A percentile compares a stretch with the other conserved stretches of the same genome.
phyloP scores from a whole-genome alignment of 2,797 vertebrate species.

The Scolopax bukidnonensis region DNA sequence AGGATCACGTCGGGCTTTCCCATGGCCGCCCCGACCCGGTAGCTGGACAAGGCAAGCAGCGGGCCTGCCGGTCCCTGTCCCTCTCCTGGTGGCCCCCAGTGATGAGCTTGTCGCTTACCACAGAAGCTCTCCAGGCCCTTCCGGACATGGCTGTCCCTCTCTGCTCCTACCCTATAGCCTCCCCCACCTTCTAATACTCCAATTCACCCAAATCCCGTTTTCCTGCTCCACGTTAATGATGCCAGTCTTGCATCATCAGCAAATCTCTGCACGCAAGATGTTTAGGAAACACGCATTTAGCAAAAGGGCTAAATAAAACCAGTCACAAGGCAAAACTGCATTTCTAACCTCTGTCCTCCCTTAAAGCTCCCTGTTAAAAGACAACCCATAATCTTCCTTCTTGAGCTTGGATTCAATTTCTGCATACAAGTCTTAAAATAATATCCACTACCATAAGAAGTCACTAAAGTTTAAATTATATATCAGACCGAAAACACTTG shows the following conservation, averaged over 20 bases:
- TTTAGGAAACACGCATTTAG: neutral
- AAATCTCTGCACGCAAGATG: neutral
- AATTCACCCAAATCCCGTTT: neutral
- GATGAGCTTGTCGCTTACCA: neutral
- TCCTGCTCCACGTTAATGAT: neutral
- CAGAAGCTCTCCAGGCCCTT: neutral
- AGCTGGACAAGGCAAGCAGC: neutral
- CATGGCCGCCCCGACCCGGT: neutral
- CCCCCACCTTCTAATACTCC: rapidly evolving
- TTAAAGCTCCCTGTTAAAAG: neutral
- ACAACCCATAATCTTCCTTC: neutral
- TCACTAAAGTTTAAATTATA: neutral
- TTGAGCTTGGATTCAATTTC: neutral
- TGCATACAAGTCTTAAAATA: neutral
- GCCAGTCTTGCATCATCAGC: neutral
- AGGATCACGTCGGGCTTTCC: neutral
- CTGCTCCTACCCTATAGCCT: rapidly evolving
- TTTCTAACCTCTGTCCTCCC: neutral
- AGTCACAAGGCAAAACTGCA: neutral
- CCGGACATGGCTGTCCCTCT: rapidly evolving
- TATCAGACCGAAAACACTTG: neutral
- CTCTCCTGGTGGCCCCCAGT: neutral
- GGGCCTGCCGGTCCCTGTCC: neutral
- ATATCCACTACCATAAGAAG: neutral
- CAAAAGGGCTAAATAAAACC: neutral